Conservation (phyloP, 2,888 invertebrate species). For the Drosophila koepferae region DNA sequence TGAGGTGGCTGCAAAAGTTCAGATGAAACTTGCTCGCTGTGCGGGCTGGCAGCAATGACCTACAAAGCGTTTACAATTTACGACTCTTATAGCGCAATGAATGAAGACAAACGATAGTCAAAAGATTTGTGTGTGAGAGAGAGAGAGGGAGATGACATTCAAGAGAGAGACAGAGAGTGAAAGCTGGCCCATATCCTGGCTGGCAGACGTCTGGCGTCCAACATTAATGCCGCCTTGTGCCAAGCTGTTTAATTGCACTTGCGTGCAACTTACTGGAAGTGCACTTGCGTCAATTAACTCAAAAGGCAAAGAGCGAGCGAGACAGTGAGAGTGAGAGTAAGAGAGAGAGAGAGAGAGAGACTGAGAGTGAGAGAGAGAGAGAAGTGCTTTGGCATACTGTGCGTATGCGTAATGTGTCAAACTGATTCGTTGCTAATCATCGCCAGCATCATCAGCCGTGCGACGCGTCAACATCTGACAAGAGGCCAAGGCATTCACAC, state of each 20-base stretch:
- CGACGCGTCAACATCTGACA: conserved; percentile 59
- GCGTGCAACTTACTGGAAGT: conserved; percentile 67
- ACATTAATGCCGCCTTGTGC: conserved; percentile 40
- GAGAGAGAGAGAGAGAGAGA: not conserved
- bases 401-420: conserved; percentile 66
- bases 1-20: conserved; percentile 33
- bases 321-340: not conserved
- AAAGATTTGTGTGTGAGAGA: conserved; percentile 2
- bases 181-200: conserved; percentile 24
- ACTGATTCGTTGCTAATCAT: conserved; percentile 53
- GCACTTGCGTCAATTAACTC: conserved; percentile 63
- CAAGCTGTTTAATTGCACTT: conserved; percentile 77
- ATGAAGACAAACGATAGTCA: conserved; percentile 75
- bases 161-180: conserved; percentile 7
- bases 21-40: conserved; percentile 53
- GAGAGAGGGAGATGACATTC: not conserved
- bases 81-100: conserved; percentile 63
- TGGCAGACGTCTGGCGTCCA: conserved; percentile 35
- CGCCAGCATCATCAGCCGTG: conserved; percentile 50
- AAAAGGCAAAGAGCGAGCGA: not conserved
- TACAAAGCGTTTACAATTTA: conserved; percentile 79
- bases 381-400: conserved; percentile 24
- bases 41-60: conserved; percentile 70
- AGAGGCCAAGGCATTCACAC: conserved; percentile 45
- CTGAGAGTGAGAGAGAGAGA: not conserved